Conservation (phyloP, 1,140 invertebrate genomes). For the Alviniconcha marisindica region DNA sequence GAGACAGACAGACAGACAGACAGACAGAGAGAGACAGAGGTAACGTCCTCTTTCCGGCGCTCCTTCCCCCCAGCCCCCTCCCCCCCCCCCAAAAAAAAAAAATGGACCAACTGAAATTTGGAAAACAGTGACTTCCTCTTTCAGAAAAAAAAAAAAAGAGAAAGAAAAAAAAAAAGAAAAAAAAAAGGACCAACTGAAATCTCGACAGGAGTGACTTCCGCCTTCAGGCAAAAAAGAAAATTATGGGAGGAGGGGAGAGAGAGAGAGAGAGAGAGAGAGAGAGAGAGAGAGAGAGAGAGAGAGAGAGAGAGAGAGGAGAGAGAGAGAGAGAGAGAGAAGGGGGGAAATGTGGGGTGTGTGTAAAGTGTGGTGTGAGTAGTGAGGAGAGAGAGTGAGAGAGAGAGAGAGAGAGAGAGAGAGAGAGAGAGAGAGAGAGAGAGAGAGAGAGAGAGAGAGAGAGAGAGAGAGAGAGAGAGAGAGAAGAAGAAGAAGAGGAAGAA, state of each 20-base stretch:
- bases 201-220: no score
- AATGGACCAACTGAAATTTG: no score
- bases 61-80: no score
- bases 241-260: not conserved
- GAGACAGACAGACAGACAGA: no score
- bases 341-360: not conserved
- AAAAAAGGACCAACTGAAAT: no score
- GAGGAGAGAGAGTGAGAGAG: not conserved
- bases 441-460: not conserved
- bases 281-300: not conserved
- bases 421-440: slow-evolving; percentile 8
- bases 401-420: slow-evolving; percentile 4
- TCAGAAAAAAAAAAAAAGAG: no score
- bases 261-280: not conserved
- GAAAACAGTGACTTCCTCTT: no score
- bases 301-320: not conserved
- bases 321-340: not conserved
- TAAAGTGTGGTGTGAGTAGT: not conserved
- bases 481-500: not conserved
- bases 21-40: not conserved
- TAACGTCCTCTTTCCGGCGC: no score
- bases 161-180: no score
- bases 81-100: no score
- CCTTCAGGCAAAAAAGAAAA: no score
- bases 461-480: not conserved